A percentile compares a stretch with the other conserved stretches of the same genome.
Conservation (phyloP, 2,797 vertebrate species). For the Decapterus maruadsi region DNA sequence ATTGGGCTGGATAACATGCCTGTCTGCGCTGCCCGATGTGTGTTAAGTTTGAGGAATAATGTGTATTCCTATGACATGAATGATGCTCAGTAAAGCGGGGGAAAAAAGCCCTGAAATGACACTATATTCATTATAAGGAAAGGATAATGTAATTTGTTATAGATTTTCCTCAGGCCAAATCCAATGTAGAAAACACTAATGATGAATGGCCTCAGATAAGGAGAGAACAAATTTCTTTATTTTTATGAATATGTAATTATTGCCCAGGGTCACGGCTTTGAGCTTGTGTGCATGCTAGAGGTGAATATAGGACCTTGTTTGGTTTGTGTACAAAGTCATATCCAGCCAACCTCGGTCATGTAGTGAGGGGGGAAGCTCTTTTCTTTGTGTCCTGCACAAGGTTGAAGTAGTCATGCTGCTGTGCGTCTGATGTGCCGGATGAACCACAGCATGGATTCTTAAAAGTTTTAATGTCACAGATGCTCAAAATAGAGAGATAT, state of each 20-base stretch:
- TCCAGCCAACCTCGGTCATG: conserved; percentile 31
- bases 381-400: conserved; percentile 55
- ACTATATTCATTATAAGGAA: not conserved
- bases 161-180: conserved; percentile 17
- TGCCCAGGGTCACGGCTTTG: conserved; percentile 32
- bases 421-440: conserved; percentile 63
- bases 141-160: conserved; percentile 7
- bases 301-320: conserved; percentile 30
- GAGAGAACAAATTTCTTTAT: conserved; percentile 31
- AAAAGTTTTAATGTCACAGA: conserved; percentile 51
- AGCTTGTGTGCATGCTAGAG: conserved; percentile 17
- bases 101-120: conserved; percentile 3
- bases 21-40: conserved; percentile 19
- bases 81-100: conserved; percentile 3
- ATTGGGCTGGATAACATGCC: conserved; percentile 36
- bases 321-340: conserved; percentile 51
- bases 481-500: conserved; percentile 35
- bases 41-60: conserved; percentile 16
- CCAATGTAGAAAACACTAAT: conserved; percentile 10
- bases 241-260: conserved; percentile 24
- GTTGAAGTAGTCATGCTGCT: conserved; percentile 60
- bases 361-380: conserved; percentile 32
- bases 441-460: conserved; percentile 36
- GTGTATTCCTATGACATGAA: conserved; percentile 1
- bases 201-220: conserved; percentile 31